A percentile compares a stretch with the other conserved stretches of the same genome.
Evolutionary conservation across 2,888 invertebrate species (phyloP).

Genomic region (Rhodophaea formosa): DNA sequence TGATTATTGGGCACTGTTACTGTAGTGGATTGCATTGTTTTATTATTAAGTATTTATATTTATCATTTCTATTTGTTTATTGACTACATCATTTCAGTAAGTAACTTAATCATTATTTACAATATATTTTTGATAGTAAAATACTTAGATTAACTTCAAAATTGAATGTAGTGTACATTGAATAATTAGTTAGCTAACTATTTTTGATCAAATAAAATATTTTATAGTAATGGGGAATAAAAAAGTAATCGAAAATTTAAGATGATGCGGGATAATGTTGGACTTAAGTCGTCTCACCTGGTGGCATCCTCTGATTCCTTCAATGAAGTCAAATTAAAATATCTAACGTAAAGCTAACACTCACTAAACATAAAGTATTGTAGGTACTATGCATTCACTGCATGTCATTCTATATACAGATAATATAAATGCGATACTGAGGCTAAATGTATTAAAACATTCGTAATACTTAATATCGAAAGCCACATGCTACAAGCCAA

Average conservation of each 20-base stretch:
- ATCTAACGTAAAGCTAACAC: slow-evolving; percentile 49
- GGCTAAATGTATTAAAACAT: slow-evolving; percentile 19
- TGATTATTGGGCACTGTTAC: too few species aligned
- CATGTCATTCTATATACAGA: not conserved
- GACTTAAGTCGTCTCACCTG: slow-evolving; percentile 51
- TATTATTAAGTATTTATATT: too few species aligned
- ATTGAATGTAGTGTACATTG: not conserved
- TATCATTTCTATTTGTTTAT: too few species aligned
- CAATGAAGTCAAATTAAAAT: slow-evolving; percentile 53
- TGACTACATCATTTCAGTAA: too few species aligned
- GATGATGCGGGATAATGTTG: slow-evolving; percentile 10
- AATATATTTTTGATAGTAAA: too few species aligned
- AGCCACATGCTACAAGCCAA: slow-evolving; percentile 27
- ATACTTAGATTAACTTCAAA: not conserved
- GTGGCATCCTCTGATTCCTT: slow-evolving; percentile 44
- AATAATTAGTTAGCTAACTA: not conserved
- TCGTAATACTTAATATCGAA: slow-evolving; percentile 17
- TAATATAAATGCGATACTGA: not conserved
- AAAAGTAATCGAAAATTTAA: slow-evolving; percentile 14
- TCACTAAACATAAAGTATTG: slow-evolving; percentile 27
- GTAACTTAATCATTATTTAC: too few species aligned
- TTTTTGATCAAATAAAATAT: not conserved
- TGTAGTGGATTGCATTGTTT: too few species aligned
- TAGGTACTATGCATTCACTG: slow-evolving; percentile 7
- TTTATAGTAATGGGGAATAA: not conserved